Evolutionary conservation across 2,113 vertebrate genomes (phyloP).

Genomic region (Trinectes maculatus): DNA sequence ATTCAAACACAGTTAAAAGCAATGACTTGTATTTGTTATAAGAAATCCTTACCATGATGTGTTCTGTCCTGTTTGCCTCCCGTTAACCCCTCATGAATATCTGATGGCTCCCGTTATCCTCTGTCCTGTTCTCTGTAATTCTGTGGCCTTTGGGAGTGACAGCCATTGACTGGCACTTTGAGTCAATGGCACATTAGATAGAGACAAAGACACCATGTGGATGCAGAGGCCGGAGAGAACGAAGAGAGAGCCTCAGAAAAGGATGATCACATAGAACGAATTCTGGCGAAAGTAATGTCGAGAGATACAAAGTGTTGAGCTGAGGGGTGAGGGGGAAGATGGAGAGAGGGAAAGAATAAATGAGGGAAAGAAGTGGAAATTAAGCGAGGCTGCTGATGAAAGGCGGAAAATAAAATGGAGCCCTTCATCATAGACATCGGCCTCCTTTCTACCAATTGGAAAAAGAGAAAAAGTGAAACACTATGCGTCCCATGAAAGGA

Average conservation of each 20-base stretch:
- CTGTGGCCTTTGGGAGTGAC: slow-evolving; percentile 27
- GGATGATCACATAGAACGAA: slow-evolving; percentile 19
- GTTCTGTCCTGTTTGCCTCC: background rate
- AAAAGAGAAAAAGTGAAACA: slow-evolving; percentile 52
- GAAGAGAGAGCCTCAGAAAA: slow-evolving; percentile 10
- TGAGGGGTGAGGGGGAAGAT: slow-evolving; percentile 27
- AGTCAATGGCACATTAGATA: slow-evolving; percentile 58
- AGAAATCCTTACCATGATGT: too few relatives aligned
- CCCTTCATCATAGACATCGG: slow-evolving; percentile 25
- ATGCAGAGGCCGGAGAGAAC: slow-evolving; percentile 23
- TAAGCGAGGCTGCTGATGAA: slow-evolving; percentile 25
- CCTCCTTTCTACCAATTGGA: slow-evolving; percentile 38
- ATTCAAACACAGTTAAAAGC: too few relatives aligned
- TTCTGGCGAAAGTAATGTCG: slow-evolving; percentile 21
- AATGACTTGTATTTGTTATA: too few relatives aligned
- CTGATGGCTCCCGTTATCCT: slow-evolving; percentile 7
- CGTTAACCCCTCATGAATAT: slow-evolving; percentile 1
- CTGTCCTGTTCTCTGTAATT: background rate
- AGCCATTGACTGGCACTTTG: slow-evolving; percentile 37
- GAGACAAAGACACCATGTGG: slow-evolving; percentile 53
- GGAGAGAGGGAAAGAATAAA: slow-evolving; percentile 22
- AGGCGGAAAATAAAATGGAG: slow-evolving; percentile 48
- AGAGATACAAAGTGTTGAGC: slow-evolving; percentile 8
- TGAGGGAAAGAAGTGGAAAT: slow-evolving; percentile 45
- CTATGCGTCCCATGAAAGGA: slow-evolving; percentile 56